Percentiles rank a stretch among this genome's conserved stretches.
Conservation (phyloP, 2,888 invertebrate genomes). For the Lymantria monacha region DNA sequence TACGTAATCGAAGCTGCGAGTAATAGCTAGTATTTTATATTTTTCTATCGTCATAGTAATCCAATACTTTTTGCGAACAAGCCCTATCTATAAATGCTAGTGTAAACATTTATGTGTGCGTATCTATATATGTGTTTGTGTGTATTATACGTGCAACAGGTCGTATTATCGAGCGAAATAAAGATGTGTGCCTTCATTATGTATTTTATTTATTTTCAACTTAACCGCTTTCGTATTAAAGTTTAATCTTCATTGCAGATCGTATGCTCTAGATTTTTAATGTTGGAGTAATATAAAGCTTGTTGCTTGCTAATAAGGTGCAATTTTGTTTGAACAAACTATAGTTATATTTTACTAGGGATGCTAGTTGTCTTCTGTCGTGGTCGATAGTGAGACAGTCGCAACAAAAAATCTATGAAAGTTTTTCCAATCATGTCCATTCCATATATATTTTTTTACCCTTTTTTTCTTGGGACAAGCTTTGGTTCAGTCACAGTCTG, state of each 20-base stretch:
- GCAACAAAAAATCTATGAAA: slow-evolving; percentile 23
- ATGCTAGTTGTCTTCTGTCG: slow-evolving; percentile 20
- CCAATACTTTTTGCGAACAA: slow-evolving; percentile 30
- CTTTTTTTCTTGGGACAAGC: no score
- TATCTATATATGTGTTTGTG: slow-evolving; percentile 16
- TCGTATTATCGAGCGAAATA: slow-evolving; percentile 38
- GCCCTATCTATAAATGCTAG: slow-evolving; percentile 23
- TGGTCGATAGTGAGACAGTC: slow-evolving; percentile 37
- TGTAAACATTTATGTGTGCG: slow-evolving; percentile 26
- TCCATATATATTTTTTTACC: no score
- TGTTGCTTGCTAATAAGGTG: background rate
- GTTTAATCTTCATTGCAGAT: slow-evolving; percentile 6
- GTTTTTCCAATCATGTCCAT: background rate
- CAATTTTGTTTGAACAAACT: slow-evolving; percentile 7
- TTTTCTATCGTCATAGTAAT: slow-evolving; percentile 26
- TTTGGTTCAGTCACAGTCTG: no score
- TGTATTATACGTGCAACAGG: slow-evolving; percentile 40
- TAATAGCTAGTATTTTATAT: background rate
- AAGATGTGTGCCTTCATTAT: slow-evolving; percentile 24
- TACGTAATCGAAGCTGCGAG: no score
- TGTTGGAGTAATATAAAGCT: slow-evolving; percentile 1
- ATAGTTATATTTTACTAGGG: slow-evolving; percentile 10
- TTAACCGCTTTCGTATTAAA: fast-evolving
- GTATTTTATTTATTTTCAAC: slow-evolving; percentile 12
- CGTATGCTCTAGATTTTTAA: background rate